These are phyloP conservation scores for Chaetophractus vellerosus DNA, from an alignment of 2,797 vertebrate species.

Conservation along the genomic window DNA sequence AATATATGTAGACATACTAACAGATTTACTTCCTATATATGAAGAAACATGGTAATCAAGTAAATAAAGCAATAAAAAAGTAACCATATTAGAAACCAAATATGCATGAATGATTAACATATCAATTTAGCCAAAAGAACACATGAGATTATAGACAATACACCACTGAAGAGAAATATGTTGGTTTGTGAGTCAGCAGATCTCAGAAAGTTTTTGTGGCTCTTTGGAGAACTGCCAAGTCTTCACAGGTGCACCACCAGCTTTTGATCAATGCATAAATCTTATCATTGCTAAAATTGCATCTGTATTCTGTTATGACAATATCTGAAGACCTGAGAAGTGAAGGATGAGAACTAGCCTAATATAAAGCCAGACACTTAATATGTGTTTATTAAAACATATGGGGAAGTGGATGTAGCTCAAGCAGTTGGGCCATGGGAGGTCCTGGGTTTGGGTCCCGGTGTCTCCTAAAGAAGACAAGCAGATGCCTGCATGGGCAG, in stretches of 20 bases:
- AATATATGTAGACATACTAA: neutral
- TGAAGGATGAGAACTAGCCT: neutral
- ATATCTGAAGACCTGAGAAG: neutral
- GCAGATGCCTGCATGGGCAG: too few species aligned
- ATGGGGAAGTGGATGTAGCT: too few species aligned
- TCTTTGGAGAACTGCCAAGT: neutral
- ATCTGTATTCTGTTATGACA: neutral
- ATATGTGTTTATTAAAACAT: neutral
- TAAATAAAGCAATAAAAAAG: constrained; percentile 5
- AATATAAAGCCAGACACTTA: neutral
- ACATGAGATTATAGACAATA: neutral
- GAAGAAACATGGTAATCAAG: neutral
- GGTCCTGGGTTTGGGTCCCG: too few species aligned
- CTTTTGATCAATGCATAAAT: constrained; percentile 10
- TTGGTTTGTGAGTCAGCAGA: neutral
- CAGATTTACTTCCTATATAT: neutral
- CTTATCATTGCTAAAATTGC: neutral
- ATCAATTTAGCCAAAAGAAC: neutral
- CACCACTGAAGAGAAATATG: neutral
- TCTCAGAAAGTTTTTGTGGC: neutral
- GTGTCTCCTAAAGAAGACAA: too few species aligned
- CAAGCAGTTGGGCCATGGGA: too few species aligned
- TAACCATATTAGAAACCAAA: neutral
- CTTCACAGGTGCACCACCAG: neutral
- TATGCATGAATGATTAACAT: neutral